A percentile compares a stretch with the other conserved stretches of the same genome.
These are phyloP conservation scores for Brachionus asplanchnoidis DNA, from an alignment of 1,140 invertebrate species.

Conservation along the genomic window DNA sequence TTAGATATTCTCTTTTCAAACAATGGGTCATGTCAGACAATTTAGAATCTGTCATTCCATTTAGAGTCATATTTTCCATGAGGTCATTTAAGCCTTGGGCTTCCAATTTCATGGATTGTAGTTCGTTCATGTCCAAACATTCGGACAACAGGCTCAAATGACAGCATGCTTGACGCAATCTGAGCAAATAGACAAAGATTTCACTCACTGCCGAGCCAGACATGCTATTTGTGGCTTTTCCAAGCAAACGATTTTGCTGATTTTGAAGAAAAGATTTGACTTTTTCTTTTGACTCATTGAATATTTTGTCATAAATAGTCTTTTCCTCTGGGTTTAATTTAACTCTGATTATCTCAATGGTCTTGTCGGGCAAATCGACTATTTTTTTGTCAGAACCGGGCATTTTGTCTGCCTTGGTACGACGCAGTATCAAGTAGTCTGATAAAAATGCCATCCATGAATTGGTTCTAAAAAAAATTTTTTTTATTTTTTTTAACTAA, in stretches of 20 bases:
- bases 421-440: slow-evolving; percentile 72
- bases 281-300: slow-evolving; percentile 51
- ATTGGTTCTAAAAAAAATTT: slow-evolving; percentile 60
- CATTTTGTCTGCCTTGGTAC: slow-evolving; percentile 72
- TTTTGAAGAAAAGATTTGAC: slow-evolving; percentile 46
- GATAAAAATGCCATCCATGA: slow-evolving; percentile 72
- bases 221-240: slow-evolving; percentile 64
- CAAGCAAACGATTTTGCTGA: slow-evolving; percentile 56
- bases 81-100: not conserved
- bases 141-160: slow-evolving; percentile 73
- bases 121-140: slow-evolving; percentile 20
- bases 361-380: slow-evolving; percentile 65
- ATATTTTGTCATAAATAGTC: slow-evolving; percentile 64
- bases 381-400: slow-evolving; percentile 59
- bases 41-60: slow-evolving; percentile 20
- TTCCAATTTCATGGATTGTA: slow-evolving; percentile 28
- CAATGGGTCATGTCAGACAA: slow-evolving; percentile 47
- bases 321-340: slow-evolving; percentile 67
- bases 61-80: slow-evolving; percentile 14
- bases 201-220: slow-evolving; percentile 52
- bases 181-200: slow-evolving; percentile 65
- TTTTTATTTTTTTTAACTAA: not conserved
- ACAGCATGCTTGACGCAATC: slow-evolving; percentile 79
- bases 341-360: slow-evolving; percentile 56
- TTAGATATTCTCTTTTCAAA: not conserved